Evolutionary conservation across 2,113 vertebrate species (phyloP).

Genomic region (Eretmochelys imbricata): DNA sequence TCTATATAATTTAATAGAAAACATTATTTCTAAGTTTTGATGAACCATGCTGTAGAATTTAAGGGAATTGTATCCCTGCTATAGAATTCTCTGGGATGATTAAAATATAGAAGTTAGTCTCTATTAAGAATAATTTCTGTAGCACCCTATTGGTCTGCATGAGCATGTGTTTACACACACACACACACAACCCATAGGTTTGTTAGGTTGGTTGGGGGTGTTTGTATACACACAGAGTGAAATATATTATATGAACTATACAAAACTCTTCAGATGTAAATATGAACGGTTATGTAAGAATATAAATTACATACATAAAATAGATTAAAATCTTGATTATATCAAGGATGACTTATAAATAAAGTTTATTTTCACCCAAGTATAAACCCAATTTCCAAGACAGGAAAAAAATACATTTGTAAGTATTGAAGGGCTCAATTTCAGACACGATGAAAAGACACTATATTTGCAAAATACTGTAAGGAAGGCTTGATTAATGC

Average conservation of each 20-base stretch:
- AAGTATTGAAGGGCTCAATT: background rate
- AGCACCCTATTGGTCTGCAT: background rate
- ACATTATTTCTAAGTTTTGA: background rate
- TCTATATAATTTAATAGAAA: background rate
- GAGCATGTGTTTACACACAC: too few relatives aligned
- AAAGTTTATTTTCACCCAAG: background rate
- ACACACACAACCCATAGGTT: too few relatives aligned
- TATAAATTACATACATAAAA: background rate
- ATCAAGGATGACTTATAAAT: background rate
- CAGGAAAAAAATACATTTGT: background rate
- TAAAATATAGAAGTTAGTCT: background rate
- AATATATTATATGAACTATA: background rate
- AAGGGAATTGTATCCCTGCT: background rate
- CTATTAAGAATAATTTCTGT: background rate
- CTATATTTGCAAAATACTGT: background rate
- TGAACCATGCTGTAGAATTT: background rate
- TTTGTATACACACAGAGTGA: background rate
- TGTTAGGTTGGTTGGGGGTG: too few relatives aligned
- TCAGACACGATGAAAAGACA: background rate
- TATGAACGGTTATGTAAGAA: background rate
- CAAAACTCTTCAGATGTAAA: background rate
- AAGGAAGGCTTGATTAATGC: background rate
- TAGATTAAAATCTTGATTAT: background rate
- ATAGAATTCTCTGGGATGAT: background rate
- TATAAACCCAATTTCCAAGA: background rate